Base-by-base conservation (phyloP, 2,888 invertebrate species). In the Heteropelma amictum region DNA sequence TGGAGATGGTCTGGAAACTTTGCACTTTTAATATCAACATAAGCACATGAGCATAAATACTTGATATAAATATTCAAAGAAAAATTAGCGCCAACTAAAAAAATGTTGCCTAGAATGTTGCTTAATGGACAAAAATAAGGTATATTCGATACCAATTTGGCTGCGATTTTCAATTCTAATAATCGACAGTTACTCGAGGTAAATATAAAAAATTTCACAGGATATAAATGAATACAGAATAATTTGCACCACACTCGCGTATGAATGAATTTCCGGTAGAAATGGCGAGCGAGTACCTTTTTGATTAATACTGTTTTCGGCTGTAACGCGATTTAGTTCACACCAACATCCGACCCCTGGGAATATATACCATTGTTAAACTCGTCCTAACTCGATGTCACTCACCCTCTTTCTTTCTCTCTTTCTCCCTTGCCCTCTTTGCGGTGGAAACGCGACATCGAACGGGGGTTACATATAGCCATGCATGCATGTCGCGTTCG, bases 231-330 rank as follows among this genome's bases (percentile, higher is more conserved):
- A 23, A 4, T 19, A 35, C 28, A 23, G 54, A 23, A 68, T 58
- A 38, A 58, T 47, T 58, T 45, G 23, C 21, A 26, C 8, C 19
- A 23, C 40, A 61, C 75, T 21, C 63, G 51, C 51, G 28, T 58
- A 63, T 71, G 71, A 71, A 71, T 75, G 68, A 68, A 75, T 75
- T 61, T 47, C 45, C 67, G 61, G 49, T n/a, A n/a, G n/a, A n/a
- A n/a, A 21, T 23, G 63, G 71, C 49, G 63, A 75, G 63, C 67
- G 71, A 71, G 71, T 61, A 67, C 71, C 63, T 71, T 67, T 71
- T 75, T 75, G 75, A 75, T 75, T 75, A 67, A 75, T 75, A 75
- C 71, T 67, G 75, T 75, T 75, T 71, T 67, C 63, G 67, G 61
- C 56, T 67, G 71, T 71, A 67, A 68, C 42, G 67, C 63, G 71